Percentiles rank a stretch among this genome's conserved stretches.
These are phyloP conservation scores for Epinephelus malabaricus DNA, from an alignment of 2,797 vertebrate species.

Conservation along the genomic window DNA sequence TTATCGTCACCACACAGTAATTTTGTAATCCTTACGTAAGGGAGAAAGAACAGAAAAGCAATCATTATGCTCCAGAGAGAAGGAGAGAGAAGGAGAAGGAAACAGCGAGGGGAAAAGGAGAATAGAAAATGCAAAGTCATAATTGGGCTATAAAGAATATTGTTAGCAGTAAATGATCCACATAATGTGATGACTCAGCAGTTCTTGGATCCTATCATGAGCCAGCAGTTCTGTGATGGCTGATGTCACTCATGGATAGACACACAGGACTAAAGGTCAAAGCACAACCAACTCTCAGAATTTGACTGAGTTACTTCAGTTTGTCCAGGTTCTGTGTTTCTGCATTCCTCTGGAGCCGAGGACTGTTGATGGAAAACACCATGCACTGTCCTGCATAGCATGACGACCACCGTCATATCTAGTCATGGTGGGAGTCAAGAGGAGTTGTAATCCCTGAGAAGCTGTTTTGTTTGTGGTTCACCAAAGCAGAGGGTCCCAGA, in stretches of 20 bases:
- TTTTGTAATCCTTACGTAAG: constrained; percentile 34
- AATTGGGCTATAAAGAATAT: constrained; percentile 74
- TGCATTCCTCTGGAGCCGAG: not conserved
- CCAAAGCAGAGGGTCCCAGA: not conserved
- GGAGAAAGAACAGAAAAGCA: constrained; percentile 36
- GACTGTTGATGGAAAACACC: not conserved
- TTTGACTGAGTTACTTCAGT: constrained; percentile 15
- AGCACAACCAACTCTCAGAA: constrained; percentile 25
- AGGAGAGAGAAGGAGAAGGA: constrained; percentile 14
- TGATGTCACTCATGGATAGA: constrained; percentile 58
- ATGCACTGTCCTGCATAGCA: not conserved
- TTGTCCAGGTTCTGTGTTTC: not conserved
- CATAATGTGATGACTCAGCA: constrained; percentile 70
- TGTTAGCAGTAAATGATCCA: constrained; percentile 73
- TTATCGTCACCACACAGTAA: constrained; percentile 40
- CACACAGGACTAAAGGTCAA: constrained; percentile 65
- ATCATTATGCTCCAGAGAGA: constrained; percentile 35
- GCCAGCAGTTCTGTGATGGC: constrained; percentile 61
- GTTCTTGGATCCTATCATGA: constrained; percentile 58
- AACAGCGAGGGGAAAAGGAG: constrained; percentile 24
- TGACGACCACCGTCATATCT: not conserved
- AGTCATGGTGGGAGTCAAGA: not conserved
- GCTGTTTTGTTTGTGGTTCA: constrained; percentile 13
- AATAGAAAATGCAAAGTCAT: constrained; percentile 71
- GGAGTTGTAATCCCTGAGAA: not conserved